phyloP scores from a whole-genome alignment of 2,888 invertebrate species.

The Ectemnius continuus region DNA sequence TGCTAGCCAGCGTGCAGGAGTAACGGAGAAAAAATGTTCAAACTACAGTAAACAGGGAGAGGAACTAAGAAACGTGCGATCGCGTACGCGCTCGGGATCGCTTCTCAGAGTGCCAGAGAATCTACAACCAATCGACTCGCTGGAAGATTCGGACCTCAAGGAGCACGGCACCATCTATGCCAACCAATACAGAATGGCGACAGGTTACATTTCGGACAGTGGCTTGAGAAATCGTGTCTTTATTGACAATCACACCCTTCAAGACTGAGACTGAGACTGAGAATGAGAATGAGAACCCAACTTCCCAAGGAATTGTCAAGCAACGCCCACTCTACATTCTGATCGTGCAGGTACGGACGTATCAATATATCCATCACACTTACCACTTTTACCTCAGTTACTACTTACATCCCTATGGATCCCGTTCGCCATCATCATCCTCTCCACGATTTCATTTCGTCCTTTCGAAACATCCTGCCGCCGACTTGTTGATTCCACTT shows the following conservation, averaged over 20 bases:
- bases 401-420: no score
- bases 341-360: no score
- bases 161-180: conserved; percentile 75
- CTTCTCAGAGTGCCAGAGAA: neutral
- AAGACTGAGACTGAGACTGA: no score
- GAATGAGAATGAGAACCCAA: no score
- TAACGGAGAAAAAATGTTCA: neutral
- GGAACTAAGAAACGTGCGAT: neutral
- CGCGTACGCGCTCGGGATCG: neutral
- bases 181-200: conserved; percentile 77
- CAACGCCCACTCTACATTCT: no score
- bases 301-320: no score
- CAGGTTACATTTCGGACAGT: conserved; percentile 79
- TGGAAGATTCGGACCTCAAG: conserved; percentile 61
- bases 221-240: conserved; percentile 79
- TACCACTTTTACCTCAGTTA: no score
- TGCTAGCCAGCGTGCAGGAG: neutral
- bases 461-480: no score
- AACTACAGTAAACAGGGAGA: neutral
- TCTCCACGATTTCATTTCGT: no score
- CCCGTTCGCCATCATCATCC: no score
- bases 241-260: conserved; percentile 73
- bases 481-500: no score
- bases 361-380: no score
- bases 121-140: neutral